phyloP scores from a whole-genome alignment of 2,888 invertebrate species.

The Cheilosia urbana region DNA sequence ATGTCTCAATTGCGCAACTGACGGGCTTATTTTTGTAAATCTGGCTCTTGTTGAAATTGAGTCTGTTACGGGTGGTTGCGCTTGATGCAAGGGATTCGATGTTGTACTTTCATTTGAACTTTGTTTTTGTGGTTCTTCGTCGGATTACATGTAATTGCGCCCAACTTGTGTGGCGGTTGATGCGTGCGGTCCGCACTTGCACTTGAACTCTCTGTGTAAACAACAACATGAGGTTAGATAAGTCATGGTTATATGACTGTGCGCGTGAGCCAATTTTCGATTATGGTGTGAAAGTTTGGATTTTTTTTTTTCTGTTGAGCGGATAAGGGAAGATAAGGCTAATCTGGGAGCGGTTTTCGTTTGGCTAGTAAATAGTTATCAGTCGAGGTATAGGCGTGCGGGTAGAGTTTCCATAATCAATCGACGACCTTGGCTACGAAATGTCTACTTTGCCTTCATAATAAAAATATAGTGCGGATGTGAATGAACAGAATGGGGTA shows the following conservation, averaged over 20 bases:
- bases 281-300: conserved; percentile 8
- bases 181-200: conserved; percentile 9
- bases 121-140: neutral
- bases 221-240: conserved; percentile 35
- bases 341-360: neutral
- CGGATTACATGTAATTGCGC: conserved; percentile 14
- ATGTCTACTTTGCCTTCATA: too few species aligned
- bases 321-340: conserved; percentile 4
- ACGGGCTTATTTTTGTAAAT: neutral
- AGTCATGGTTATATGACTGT: conserved; percentile 30
- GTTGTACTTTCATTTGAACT: neutral
- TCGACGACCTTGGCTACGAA: too few species aligned
- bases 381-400: neutral
- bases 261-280: neutral
- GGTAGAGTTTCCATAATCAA: too few species aligned
- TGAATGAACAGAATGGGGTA: too few species aligned
- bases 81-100: neutral
- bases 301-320: neutral
- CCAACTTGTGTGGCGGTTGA: conserved; percentile 15
- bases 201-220: conserved; percentile 51
- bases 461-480: too few species aligned
- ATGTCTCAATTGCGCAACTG: neutral
- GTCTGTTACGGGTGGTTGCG: neutral
- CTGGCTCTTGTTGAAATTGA: neutral
- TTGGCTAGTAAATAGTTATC: neutral